Base-by-base conservation (phyloP, 2,113 vertebrate species). In the Ibidorhyncha struthersii region DNA sequence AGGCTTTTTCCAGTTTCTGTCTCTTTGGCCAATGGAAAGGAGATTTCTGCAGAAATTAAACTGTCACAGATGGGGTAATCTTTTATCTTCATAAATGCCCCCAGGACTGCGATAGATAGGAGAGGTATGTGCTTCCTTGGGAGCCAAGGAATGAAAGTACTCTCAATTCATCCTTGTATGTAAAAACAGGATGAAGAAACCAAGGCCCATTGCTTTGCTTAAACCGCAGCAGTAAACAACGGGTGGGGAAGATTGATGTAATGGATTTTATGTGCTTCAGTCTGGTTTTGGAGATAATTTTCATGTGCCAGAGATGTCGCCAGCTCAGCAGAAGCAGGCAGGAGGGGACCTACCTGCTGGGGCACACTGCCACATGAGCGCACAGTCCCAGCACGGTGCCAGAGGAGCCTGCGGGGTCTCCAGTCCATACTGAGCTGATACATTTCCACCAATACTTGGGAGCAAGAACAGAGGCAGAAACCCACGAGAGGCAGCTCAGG, bases 351-450 rank as follows among this genome's bases (percentile, higher is more conserved):
- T 49, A 49, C 47, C 47, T 22, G 47, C 47, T 49, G 20, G 20
- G 47, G 20, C 20, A 11, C 6, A n/a, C 40, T 26, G 59, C 38
- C 50, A 4, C 0, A 1, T 19, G 58, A 59, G 7, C 2, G 0
- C 49, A 15, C 30, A 41, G 38, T 36, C 53, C 36, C 59, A 38
- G 59, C 38, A 11, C 29, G 0, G 1, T 15, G 29, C 41, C 73
- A 65, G 41, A 19, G 17, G n/a, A 32, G 41, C 65, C 72, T 40
- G n/a, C 0, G 2, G 47, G 3, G 12, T 59, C 55, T 55, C 62
- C 1, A 1, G 25, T 22, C 45, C 1, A 0, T 23, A n/a, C 38
- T 1, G 2, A 50, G 43, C 43, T 1, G 1, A 15, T 6, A 12
- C 4, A 1, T n/a, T 62, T 36, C 32, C 12, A 1, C 26, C 12